These are phyloP conservation scores for Riparia riparia DNA, from an alignment of 2,113 vertebrate species.

Conservation along the genomic window DNA sequence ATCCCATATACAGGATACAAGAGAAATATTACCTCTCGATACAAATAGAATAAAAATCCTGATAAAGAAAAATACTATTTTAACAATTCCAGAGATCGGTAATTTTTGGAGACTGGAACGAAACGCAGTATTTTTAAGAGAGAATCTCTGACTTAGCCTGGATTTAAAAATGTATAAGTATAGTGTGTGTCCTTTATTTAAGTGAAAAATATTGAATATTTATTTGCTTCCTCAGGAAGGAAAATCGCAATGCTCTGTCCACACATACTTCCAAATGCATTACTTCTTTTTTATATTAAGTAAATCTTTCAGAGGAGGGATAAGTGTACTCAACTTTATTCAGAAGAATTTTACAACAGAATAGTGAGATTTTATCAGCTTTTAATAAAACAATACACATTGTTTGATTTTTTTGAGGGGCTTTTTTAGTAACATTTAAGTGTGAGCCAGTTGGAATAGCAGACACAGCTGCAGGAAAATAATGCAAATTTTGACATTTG, in stretches of 20 bases:
- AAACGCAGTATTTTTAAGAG: background rate
- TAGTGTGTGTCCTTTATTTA: background rate
- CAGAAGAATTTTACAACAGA: background rate
- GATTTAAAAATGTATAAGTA: background rate
- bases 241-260: background rate
- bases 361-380: background rate
- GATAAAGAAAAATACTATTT: background rate
- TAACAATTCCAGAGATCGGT: background rate
- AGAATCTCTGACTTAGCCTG: background rate
- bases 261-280: background rate
- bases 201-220: background rate
- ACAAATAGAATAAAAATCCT: background rate
- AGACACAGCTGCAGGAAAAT: constrained; percentile 6
- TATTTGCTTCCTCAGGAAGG: background rate
- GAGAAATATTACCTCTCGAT: background rate
- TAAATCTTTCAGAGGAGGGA: background rate
- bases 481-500: constrained; percentile 48
- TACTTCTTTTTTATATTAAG: background rate
- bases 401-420: background rate
- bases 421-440: background rate
- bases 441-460: background rate
- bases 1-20: background rate
- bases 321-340: background rate
- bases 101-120: background rate
- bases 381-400: background rate